A percentile compares a stretch with the other conserved stretches of the same genome.
Conservation (phyloP, 2,888 invertebrate genomes). For the Tipula helvola region DNA sequence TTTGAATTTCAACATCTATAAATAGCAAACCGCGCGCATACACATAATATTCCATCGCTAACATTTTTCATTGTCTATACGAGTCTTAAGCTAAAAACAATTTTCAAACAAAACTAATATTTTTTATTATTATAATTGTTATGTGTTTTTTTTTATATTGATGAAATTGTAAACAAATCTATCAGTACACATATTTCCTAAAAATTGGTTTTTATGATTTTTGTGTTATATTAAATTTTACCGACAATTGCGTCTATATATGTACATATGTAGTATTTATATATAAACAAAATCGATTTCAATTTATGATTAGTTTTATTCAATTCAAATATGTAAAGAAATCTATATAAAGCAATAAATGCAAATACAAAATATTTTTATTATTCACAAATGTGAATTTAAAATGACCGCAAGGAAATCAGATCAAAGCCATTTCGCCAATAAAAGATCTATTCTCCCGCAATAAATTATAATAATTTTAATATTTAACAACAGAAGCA, state of each 20-base stretch:
- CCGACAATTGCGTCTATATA: background rate
- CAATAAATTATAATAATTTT: background rate
- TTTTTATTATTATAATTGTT: background rate
- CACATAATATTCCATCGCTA: background rate
- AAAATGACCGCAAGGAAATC: background rate
- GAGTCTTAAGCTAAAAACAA: background rate
- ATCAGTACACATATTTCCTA: background rate
- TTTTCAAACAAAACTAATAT: background rate
- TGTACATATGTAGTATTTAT: too few species aligned
- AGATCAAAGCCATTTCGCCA: background rate
- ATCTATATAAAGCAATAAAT: background rate
- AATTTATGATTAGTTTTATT: background rate
- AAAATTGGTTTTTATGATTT: background rate
- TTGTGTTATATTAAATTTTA: background rate
- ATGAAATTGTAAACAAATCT: background rate
- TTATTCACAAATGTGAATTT: background rate
- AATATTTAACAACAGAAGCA: background rate
- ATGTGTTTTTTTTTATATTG: background rate
- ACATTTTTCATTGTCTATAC: background rate
- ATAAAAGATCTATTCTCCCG: background rate
- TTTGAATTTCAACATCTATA: background rate
- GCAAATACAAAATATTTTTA: background rate
- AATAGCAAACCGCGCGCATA: background rate
- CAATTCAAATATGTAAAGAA: background rate
- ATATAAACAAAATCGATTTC: background rate